Conservation (phyloP, 2,797 vertebrate species). For the Alectoris magna region DNA sequence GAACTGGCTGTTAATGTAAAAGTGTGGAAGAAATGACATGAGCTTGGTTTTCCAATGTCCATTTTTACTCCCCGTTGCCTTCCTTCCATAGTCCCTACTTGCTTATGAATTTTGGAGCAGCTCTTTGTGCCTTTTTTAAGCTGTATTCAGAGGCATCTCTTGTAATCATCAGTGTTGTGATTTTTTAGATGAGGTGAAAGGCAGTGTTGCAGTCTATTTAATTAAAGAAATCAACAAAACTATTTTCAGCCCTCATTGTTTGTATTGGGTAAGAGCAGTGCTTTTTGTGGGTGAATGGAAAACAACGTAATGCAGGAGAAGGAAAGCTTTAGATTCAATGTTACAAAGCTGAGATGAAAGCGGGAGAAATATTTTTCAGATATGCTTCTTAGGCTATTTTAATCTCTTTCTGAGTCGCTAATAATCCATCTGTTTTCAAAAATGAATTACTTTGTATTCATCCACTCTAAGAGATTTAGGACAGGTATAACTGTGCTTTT, state of each 20-base stretch:
- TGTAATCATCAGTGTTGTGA: not conserved
- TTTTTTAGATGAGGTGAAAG: not conserved
- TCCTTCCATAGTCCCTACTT: not conserved
- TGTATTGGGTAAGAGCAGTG: slow-evolving; percentile 26
- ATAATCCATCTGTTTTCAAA: not conserved
- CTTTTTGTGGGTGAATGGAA: not conserved
- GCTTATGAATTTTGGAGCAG: not conserved
- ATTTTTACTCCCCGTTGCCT: not conserved
- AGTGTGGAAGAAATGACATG: not conserved
- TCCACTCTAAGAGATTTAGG: not conserved
- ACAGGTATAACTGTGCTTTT: not conserved
- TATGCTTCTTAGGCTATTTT: not conserved
- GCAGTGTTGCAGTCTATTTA: not conserved
- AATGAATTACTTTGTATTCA: not conserved
- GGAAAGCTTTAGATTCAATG: not conserved
- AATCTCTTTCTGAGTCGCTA: not conserved
- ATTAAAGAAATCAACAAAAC: not conserved
- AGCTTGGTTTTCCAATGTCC: not conserved
- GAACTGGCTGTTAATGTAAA: not conserved
- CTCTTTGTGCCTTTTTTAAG: not conserved
- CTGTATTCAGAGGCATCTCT: not conserved
- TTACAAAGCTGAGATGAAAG: not conserved
- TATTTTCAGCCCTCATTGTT: not conserved
- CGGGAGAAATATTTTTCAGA: not conserved
- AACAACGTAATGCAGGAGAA: not conserved